Percentiles rank a stretch among this genome's conserved stretches.
phyloP scores from a whole-genome alignment of 1,140 invertebrate species.

The Lucilia cuprina region DNA sequence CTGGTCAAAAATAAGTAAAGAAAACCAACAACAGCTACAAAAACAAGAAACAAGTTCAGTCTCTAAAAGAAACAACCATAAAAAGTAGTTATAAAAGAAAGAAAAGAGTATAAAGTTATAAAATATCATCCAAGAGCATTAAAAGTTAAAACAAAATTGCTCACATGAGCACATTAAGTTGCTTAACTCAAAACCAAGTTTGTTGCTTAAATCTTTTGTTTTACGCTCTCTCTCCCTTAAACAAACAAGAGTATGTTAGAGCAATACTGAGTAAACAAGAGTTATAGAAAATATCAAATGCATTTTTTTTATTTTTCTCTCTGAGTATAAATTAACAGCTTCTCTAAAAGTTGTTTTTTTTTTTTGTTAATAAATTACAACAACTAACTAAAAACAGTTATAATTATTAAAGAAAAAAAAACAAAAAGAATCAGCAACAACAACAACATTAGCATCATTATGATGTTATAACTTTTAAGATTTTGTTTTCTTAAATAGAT shows the following conservation, averaged over 20 bases:
- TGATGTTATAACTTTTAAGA: no score
- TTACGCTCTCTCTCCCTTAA: not conserved
- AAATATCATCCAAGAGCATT: not conserved
- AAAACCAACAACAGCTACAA: not conserved
- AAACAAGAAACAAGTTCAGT: constrained; percentile 11
- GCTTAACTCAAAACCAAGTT: not conserved
- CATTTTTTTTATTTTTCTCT: not conserved
- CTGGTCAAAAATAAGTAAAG: not conserved
- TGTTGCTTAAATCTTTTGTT: constrained; percentile 24
- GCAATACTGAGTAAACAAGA: not conserved
- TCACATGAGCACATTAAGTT: not conserved
- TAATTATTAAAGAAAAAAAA: not conserved
- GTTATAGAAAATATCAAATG: not conserved
- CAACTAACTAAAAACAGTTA: not conserved
- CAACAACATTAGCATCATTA: not conserved
- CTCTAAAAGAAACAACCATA: not conserved
- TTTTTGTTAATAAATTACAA: not conserved
- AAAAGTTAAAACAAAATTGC: not conserved
- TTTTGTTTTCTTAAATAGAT: no score
- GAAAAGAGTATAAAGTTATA: not conserved
- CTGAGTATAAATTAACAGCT: no score
- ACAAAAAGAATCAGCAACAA: not conserved
- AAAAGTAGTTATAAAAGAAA: not conserved
- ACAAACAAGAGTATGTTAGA: not conserved
- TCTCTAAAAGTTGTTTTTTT: not conserved